Evolutionary conservation across 2,113 vertebrate genomes (phyloP).

Genomic region (Nyctibius bracteatus): DNA sequence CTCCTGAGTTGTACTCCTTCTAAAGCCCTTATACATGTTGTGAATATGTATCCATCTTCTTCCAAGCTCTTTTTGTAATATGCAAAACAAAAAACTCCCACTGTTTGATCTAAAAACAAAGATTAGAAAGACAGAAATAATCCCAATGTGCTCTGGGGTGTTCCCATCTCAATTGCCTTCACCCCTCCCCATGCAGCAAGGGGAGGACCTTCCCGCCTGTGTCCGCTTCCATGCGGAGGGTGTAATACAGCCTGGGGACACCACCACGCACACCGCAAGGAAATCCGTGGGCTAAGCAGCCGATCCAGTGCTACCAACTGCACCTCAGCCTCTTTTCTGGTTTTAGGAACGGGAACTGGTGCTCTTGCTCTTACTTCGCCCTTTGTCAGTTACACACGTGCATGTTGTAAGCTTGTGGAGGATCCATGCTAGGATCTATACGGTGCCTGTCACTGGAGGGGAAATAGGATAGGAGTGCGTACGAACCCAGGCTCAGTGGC

Average conservation of each 20-base stretch:
- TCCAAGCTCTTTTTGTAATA: not conserved
- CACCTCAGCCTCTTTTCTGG: not conserved
- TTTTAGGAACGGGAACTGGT: not conserved
- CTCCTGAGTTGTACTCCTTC: not conserved
- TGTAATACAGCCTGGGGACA: not conserved
- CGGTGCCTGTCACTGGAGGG: not conserved
- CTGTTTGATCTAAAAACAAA: not conserved
- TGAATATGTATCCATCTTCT: not conserved
- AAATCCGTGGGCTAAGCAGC: not conserved
- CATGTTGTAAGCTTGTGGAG: accelerated
- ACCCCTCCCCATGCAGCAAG: accelerated
- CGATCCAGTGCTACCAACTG: not conserved
- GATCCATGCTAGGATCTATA: not conserved
- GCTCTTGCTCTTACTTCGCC: not conserved
- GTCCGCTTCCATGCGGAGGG: too few relatives aligned
- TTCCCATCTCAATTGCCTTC: not conserved
- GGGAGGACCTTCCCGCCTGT: not conserved
- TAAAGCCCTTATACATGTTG: not conserved
- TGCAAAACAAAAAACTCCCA: not conserved
- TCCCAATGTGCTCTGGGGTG: accelerated
- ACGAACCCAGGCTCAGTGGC: not conserved
- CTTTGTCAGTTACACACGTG: accelerated
- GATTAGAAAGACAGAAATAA: not conserved
- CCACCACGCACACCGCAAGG: accelerated
- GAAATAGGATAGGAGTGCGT: not conserved